Evolutionary conservation across 2,797 vertebrate genomes (phyloP).

Genomic region (Megaceryle alcyon): DNA sequence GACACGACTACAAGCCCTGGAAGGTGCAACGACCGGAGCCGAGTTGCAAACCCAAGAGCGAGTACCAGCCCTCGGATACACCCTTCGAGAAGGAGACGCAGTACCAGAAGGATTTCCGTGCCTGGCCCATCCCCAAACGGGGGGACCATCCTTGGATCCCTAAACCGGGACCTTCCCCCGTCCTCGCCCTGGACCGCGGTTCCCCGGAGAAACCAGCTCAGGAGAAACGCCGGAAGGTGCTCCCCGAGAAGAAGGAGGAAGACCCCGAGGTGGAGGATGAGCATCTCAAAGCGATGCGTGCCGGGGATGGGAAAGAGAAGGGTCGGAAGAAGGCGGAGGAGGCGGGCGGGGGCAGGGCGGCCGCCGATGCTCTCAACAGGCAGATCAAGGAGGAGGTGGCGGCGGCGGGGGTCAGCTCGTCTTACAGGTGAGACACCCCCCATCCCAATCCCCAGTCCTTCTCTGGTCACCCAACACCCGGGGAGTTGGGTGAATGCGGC

Average conservation of each 20-base stretch:
- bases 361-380: slow-evolving; percentile 90
- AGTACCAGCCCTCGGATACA: slow-evolving; percentile 91
- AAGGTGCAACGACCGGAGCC: slow-evolving; percentile 89
- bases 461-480: no score
- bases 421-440: slow-evolving; percentile 87
- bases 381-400: slow-evolving; percentile 92
- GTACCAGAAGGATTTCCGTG: slow-evolving; percentile 96
- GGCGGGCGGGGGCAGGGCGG: slow-evolving; percentile 79
- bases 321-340: slow-evolving; percentile 50
- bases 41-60: slow-evolving; percentile 92
- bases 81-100: slow-evolving; percentile 94
- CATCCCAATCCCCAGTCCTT: neutral
- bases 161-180: slow-evolving; percentile 78
- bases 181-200: slow-evolving; percentile 58
- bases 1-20: slow-evolving; percentile 95
- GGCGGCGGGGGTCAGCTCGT: slow-evolving; percentile 79
- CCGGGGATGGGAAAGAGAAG: slow-evolving; percentile 40
- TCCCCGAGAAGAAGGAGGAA: slow-evolving; percentile 80
- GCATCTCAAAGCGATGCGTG: slow-evolving; percentile 63
- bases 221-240: slow-evolving; percentile 78
- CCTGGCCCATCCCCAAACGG: slow-evolving; percentile 92
- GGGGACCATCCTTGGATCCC: slow-evolving; percentile 96
- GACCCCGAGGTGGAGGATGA: slow-evolving; percentile 61
- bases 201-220: slow-evolving; percentile 32
- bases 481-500: neutral